Base-by-base conservation (phyloP, 2,888 invertebrate species). In the Nomada fucata region DNA sequence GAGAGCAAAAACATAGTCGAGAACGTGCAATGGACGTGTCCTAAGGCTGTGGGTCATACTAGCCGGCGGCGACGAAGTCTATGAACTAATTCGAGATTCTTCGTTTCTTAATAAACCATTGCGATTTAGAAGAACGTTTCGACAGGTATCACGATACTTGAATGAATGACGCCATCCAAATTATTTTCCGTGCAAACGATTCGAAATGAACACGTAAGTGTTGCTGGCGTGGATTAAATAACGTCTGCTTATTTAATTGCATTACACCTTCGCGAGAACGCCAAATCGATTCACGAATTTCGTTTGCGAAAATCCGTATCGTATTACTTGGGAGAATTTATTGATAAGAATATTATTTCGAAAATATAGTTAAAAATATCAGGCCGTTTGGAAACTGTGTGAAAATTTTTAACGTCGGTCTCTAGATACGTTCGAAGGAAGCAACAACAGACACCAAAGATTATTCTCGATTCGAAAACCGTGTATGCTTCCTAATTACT, bases 31-130 rank as follows among this genome's bases (percentile, higher is more conserved):
- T 23, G 57, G 47, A 64, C 29, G 29, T 85, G 53, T 52, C 88
- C 85, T 70, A 65, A 47, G 87, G 88, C 85, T 87, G 71, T 88
- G 85, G 88, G 88, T 88, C 89, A 74, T 53, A 44, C 26, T 68
- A 23, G 68, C 82, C 82, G 60, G 76, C 52, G 76, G 88, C 79
- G 29, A 78, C 83, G 50, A 85, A 61, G 83, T 87, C 86, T 79
- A 85, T 83, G 85, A 83, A 85, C 88, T 88, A 90, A 90, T 90
- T 90, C 84, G 83, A 86, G 83, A 89, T 83, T 82, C 76, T 80
- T 73, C 68, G 68, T 71, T 78, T 53, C 69, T 61, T 69, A 65
- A 36, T 47, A n/a, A 73, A 67, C 67, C 11, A 44, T 60, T 42
- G 42, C 26, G 60, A 63, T 81, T 47, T n/a, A 55, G 18, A 36